Evolutionary conservation across 2,888 invertebrate species (phyloP), one percentile per base, ranked within the genome.

Genomic region (Cephus spinipes): DNA sequence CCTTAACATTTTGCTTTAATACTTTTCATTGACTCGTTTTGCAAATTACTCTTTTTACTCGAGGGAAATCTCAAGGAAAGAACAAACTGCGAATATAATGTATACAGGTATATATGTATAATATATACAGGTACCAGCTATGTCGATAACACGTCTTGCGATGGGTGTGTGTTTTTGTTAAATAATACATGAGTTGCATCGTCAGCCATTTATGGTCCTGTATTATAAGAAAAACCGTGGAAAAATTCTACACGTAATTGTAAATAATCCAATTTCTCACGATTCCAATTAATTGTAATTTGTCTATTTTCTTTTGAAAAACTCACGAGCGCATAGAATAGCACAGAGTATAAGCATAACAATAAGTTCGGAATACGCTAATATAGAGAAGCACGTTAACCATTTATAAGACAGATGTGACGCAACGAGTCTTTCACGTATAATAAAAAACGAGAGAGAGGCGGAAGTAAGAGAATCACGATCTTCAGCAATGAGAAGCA

Each of bases 161-260:
- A 1, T 23, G 2, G 9, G 23, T 55, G 55, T 40, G 9, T 32
- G 4, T 32, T 36, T 68, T 68, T 12, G 69, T 83, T 87, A 83
- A 86, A 87, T 87, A 86, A 87, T 87, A 82, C 85, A 87, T 86
- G 83, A 85, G 82, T 80, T 77, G 81, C 79, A 84, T 83, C 79
- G 77, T 77, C 79, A 3, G 9, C 23, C 55, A 55, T 55, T 55
- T 55, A 55, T 6, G 23, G 55, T 23, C 55, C 55, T 23, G 55
- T 40, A 23, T 55, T 23, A 9, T 23, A 55, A 55, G 55, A 55
- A 55, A 68, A 11, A 30, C n/a, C 73, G 40, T 12, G 77, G 77
- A 68, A 79, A 77, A 79, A 11, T 71, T 30, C 9, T 32, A 71
- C 30, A 32, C 71, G 30, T 30, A 33, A 71, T 71, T 71, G 30